Evolutionary conservation across 2,113 vertebrate genomes (phyloP).

Genomic region (Microcebus griseorufus): DNA sequence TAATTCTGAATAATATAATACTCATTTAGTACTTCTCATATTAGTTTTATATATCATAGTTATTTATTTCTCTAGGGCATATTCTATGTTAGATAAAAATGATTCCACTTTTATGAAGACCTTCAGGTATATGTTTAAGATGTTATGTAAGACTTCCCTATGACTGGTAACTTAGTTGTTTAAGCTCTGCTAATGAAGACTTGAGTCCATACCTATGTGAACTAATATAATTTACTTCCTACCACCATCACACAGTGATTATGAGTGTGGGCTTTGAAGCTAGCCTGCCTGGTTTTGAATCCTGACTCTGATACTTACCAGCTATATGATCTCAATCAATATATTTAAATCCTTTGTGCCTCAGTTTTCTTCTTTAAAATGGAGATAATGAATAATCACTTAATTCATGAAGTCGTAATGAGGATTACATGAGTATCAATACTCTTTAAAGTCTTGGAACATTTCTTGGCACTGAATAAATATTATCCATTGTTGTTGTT

Average conservation of each 20-base stretch:
- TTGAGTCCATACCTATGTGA: background rate
- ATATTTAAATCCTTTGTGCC: background rate
- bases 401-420: background rate
- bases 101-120: background rate
- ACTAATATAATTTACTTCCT: background rate
- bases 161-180: background rate
- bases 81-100: conserved; percentile 8
- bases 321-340: background rate
- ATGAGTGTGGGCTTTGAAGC: background rate
- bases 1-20: background rate
- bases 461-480: background rate
- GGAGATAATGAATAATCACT: background rate
- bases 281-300: background rate
- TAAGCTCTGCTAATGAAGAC: background rate
- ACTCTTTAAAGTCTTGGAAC: background rate
- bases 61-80: background rate
- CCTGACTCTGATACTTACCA: background rate
- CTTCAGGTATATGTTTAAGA: background rate
- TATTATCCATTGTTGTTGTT: background rate
- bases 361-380: conserved; percentile 23
- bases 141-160: background rate
- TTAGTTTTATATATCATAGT: background rate
- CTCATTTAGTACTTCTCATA: background rate
- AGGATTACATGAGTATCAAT: background rate
- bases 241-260: background rate